These are phyloP conservation scores for Nesometra sesokonis DNA, from an alignment of 35 echinoderm and acorn worm species.

Conservation along the genomic window DNA sequence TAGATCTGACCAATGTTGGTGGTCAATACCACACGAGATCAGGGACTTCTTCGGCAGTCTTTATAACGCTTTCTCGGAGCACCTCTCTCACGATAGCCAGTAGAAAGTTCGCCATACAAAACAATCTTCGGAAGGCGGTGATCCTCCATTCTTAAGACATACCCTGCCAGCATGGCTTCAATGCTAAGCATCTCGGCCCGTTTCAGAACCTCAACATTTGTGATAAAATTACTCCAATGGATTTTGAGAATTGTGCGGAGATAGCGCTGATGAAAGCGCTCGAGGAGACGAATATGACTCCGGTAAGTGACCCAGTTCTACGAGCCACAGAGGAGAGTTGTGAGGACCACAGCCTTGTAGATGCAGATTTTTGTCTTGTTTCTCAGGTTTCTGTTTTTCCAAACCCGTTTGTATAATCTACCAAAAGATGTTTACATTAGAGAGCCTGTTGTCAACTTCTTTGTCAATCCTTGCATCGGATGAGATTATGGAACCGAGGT, in stretches of 20 bases:
- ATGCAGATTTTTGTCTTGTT: background rate
- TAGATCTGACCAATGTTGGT: too few species aligned
- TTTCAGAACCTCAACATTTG: too few species aligned
- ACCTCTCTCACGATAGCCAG: too few species aligned
- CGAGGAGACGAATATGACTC: background rate
- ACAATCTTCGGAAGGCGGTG: too few species aligned
- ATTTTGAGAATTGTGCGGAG: background rate
- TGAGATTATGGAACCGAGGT: constrained; percentile 19
- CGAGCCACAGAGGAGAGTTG: background rate
- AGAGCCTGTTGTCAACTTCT: background rate
- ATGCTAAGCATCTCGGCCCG: too few species aligned
- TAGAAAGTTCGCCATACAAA: too few species aligned
- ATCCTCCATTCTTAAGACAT: too few species aligned
- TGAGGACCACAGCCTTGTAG: background rate
- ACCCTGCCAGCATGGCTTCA: too few species aligned
- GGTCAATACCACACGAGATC: too few species aligned
- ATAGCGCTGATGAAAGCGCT: background rate
- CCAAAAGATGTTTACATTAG: background rate
- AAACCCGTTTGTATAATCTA: background rate
- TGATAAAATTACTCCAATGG: background rate
- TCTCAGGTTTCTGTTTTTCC: background rate
- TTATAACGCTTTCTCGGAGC: too few species aligned
- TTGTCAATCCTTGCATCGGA: background rate
- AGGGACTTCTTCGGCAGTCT: too few species aligned
- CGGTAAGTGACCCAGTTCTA: background rate